Base-by-base conservation (phyloP, 1,140 invertebrate species). In the Tetramorium parvispinum region DNA sequence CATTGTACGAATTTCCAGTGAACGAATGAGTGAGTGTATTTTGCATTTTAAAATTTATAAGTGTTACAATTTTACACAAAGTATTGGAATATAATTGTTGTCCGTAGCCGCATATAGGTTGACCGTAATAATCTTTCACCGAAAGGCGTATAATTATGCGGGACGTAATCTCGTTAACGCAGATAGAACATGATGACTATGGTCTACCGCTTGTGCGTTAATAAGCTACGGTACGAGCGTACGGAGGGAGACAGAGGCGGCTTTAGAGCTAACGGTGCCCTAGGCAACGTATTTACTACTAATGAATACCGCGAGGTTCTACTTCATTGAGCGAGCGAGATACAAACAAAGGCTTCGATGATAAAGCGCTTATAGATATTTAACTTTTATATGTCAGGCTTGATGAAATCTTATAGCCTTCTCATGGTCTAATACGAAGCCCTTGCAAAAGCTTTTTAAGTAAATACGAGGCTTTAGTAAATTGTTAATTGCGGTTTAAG, bases 111-210 rank as follows among this genome's bases (percentile, higher is more conserved):
- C 24, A 37, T n/a, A 27, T 32, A 75, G 21, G 37, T 32, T 59
- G 53, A 59, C 40, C 40, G 27, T 37, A 70, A 73, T 73, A 73
- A 59, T 75, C 37, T 18, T 59, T 59, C 24, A 49, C 5, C 68
- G 51, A 82, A 59, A 83, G n/a, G 55, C 8, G 18, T 43, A 46
- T 73, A 46, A 73, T 73, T 83, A 59, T 73, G 53, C 68, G 43
- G 79, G 21, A 83, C 68, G 18, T 61, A 83, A 83, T 83, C 53
- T 75, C 40, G 53, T 83, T 83, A 83, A 75, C 68, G 79, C 53
- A 70, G 53, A 83, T 75, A 61, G 53, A 43, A 59, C 24, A 73
- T 59, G 66, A 82, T 82, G 68, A 49, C 68, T 83, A 75, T 73
- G 24, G 37, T 75, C 79, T 43, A 55, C 37, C 53, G 53, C 40